Percentiles rank a stretch among this genome's conserved stretches.
Conservation (phyloP, 2,113 vertebrate genomes). For the Elephas maximus region DNA sequence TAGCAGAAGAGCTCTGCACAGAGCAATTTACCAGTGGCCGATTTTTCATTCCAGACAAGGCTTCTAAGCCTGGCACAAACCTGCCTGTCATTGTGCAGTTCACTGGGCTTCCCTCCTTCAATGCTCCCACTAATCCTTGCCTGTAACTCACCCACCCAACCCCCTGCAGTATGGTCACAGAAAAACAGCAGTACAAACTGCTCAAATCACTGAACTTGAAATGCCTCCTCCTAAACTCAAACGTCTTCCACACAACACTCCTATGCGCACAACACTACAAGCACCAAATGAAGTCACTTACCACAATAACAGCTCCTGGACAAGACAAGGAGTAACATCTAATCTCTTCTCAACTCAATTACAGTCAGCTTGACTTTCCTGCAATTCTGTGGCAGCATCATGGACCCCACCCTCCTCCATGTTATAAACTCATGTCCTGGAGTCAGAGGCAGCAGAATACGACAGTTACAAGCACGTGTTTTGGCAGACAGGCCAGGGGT, state of each 20-base stretch:
- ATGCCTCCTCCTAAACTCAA: slow-evolving; percentile 3
- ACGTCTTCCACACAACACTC: slow-evolving; percentile 28
- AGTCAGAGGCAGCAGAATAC: not conserved
- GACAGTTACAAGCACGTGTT: not conserved
- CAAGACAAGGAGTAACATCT: slow-evolving; percentile 63
- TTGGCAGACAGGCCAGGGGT: not conserved
- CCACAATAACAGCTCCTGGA: slow-evolving; percentile 19
- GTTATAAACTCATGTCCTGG: slow-evolving; percentile 33
- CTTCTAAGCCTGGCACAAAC: slow-evolving; percentile 47
- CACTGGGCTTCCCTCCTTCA: not conserved
- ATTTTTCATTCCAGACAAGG: slow-evolving; percentile 73
- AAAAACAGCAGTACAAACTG: not conserved
- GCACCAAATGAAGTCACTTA: slow-evolving; percentile 63
- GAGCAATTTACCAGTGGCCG: slow-evolving; percentile 65
- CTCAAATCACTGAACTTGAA: slow-evolving; percentile 46
- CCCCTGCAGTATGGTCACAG: slow-evolving; percentile 4
- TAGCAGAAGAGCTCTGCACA: slow-evolving; percentile 62
- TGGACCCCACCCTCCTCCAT: slow-evolving; percentile 23
- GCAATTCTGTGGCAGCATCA: slow-evolving; percentile 50
- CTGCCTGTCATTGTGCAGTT: not conserved
- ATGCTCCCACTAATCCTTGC: not conserved
- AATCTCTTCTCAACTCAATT: slow-evolving; percentile 70
- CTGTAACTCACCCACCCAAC: slow-evolving; percentile 36
- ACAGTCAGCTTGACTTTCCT: slow-evolving; percentile 67
- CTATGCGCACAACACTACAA: not conserved